Evolutionary conservation across 2,888 invertebrate species (phyloP).

Genomic region (Nemotelus nigrinus): DNA sequence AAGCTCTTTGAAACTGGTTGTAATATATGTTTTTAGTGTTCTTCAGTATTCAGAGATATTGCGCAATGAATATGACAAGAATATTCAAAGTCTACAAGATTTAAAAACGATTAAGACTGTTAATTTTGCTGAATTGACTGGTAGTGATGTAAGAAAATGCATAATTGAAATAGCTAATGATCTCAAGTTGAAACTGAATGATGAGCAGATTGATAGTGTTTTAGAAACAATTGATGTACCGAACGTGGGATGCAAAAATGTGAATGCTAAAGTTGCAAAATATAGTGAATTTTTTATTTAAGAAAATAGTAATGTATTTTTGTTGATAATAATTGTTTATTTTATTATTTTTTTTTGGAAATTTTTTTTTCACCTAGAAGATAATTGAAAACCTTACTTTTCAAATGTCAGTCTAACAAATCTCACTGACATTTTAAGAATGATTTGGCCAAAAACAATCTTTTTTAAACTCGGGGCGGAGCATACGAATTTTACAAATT

Average conservation of each 20-base stretch:
- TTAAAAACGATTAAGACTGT: slow-evolving; percentile 55
- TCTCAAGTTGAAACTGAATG: slow-evolving; percentile 53
- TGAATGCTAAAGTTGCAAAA: slow-evolving; percentile 57
- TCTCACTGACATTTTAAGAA: too few relatives aligned
- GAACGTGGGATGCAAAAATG: slow-evolving; percentile 60
- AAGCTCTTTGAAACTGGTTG: slow-evolving; percentile 51
- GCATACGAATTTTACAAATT: too few relatives aligned
- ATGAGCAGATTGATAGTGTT: slow-evolving; percentile 55
- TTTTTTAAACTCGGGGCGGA: too few relatives aligned
- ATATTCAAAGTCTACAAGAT: slow-evolving; percentile 49
- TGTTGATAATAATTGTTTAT: too few relatives aligned
- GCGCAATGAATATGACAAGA: slow-evolving; percentile 47
- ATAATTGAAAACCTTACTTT: too few relatives aligned
- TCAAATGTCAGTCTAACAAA: too few relatives aligned
- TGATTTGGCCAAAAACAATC: too few relatives aligned
- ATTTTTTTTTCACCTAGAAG: too few relatives aligned
- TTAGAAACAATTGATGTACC: slow-evolving; percentile 54
- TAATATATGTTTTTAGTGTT: slow-evolving; percentile 60
- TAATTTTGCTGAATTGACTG: slow-evolving; percentile 55
- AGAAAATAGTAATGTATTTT: too few relatives aligned
- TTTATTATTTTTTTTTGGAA: too few relatives aligned
- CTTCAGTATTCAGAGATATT: slow-evolving; percentile 51
- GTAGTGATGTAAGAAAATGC: slow-evolving; percentile 56
- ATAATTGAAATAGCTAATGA: slow-evolving; percentile 55
- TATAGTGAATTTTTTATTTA: background rate